phyloP scores from a whole-genome alignment of 2,888 invertebrate species.

The Spodoptera exigua region DNA sequence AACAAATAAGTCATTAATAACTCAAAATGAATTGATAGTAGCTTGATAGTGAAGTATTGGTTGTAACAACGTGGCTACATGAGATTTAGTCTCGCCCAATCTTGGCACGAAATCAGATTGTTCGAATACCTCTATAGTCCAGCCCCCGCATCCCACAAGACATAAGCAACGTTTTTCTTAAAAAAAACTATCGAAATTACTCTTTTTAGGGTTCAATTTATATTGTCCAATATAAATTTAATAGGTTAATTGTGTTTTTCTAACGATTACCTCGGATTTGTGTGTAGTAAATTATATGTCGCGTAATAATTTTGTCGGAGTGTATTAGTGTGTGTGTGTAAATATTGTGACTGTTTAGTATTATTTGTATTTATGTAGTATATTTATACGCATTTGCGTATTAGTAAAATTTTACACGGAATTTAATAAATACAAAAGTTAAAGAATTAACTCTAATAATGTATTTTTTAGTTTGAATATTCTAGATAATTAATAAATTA shows the following conservation, averaged over 20 bases:
- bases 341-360: too few species aligned
- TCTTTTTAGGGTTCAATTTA: slow-evolving; percentile 22
- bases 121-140: slow-evolving; percentile 38
- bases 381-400: too few species aligned
- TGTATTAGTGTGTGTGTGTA: too few species aligned
- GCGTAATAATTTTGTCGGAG: too few species aligned
- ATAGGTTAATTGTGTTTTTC: neutral
- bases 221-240: neutral
- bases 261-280: too few species aligned
- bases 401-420: too few species aligned
- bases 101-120: slow-evolving; percentile 58
- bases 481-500: too few species aligned
- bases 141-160: slow-evolving; percentile 32
- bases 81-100: slow-evolving; percentile 39
- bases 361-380: too few species aligned
- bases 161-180: slow-evolving; percentile 39
- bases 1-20: slow-evolving; percentile 18
- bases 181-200: slow-evolving; percentile 40
- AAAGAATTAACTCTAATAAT: too few species aligned
- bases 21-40: slow-evolving; percentile 14
- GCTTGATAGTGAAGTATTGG: slow-evolving; percentile 32
- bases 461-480: too few species aligned
- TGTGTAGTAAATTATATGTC: too few species aligned
- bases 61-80: slow-evolving; percentile 14
- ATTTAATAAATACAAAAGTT: too few species aligned